Base-by-base conservation (phyloP, 53 echinoderm and acorn worm genomes). In the Luidia sarsii region DNA sequence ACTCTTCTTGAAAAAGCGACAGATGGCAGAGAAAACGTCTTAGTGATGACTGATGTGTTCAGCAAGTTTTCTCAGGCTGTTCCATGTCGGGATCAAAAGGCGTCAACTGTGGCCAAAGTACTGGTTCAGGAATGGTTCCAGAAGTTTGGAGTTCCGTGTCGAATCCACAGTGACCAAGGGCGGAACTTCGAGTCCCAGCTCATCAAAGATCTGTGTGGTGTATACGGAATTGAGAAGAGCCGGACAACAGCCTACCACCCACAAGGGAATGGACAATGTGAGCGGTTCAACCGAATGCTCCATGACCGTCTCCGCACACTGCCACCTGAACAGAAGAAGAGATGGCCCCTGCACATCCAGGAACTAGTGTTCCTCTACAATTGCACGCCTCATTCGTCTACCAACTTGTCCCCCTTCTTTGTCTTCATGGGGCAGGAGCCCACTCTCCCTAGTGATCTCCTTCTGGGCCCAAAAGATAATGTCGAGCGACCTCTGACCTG, bases 41-140 rank as follows among this genome's bases (percentile, higher is more conserved):
- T 87, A 32, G 55, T 80, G 38, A 36, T 87, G 52, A 82, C 71
- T 1, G 87, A 81, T 48, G 87, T 87, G 18, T 87, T 62, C 56
- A 36, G 61, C 15, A 81, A 87, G 31, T 70, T 82, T 39, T 41
- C 85, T 3, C 23, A 46, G 23, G 69, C 80, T 4, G 9, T 80
- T 2, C 68, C 69, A 16, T 82, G 68, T 33, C 34, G 57, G 25
- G 55, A 80, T 33, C 86, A 86, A 45, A 72, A 39, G n/a, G 84
- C 84, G 0, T 16, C 55, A 13, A 86, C 86, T 11, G 67, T 68
- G 1, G 69, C 70, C 5, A 70, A 49, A 29, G 51, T 70, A 0
- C 28, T 87, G 18, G 48, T 86, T n/a, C 5, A 48, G 14, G 69
- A 68, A 36, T 81, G 81, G 81, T 87, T 85, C 22, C 48, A 61